Percentiles rank a stretch among this genome's conserved stretches.
Conservation (phyloP, 23 tunicate species). For the Ascidia mentula region DNA sequence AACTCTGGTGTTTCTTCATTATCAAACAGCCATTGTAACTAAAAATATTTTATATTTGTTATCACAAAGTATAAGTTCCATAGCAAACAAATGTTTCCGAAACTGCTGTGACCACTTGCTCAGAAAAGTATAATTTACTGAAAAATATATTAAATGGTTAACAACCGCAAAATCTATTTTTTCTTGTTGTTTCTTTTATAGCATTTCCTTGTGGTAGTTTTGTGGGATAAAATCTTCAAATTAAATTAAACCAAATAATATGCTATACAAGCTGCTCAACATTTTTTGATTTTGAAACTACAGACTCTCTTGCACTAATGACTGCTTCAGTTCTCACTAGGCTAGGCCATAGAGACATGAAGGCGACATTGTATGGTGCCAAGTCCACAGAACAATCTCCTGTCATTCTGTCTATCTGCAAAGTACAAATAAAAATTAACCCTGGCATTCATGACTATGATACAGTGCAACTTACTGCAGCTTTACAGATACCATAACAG, state of each 20-base stretch:
- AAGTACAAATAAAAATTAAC: too few species aligned
- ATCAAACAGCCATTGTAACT: neutral
- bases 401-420: slow-evolving; percentile 90
- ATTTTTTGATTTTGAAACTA: neutral
- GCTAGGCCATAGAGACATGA: slow-evolving; percentile 91
- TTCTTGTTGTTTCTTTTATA: too few species aligned
- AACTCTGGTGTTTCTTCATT: slow-evolving; percentile 33
- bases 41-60: neutral
- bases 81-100: too few species aligned
- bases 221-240: too few species aligned
- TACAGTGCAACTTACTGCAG: slow-evolving; percentile 68
- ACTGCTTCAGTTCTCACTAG: slow-evolving; percentile 69
- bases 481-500: slow-evolving; percentile 70
- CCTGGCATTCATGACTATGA: too few species aligned
- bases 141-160: too few species aligned
- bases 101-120: too few species aligned
- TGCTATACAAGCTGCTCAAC: neutral
- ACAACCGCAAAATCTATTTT: too few species aligned
- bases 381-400: slow-evolving; percentile 76
- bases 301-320: neutral
- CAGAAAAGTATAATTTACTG: too few species aligned
- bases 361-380: slow-evolving; percentile 57
- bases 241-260: too few species aligned
- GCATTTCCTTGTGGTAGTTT: too few species aligned
- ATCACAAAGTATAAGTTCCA: too few species aligned